Conservation (phyloP, 1,140 invertebrate genomes). For the Drosophila lacertosa region DNA sequence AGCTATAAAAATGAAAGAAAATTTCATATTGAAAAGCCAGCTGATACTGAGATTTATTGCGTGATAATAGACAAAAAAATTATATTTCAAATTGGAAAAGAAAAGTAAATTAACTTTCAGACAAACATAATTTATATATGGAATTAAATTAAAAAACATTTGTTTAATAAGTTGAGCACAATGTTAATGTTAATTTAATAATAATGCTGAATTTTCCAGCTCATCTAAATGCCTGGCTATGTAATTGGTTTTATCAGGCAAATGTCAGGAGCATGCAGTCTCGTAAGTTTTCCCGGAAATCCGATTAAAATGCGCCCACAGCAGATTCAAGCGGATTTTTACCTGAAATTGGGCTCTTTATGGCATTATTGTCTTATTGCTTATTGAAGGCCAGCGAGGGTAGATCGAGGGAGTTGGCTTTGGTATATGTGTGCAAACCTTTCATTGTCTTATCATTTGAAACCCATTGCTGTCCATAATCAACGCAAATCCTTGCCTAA, state of each 20-base stretch:
- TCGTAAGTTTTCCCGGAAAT: background rate
- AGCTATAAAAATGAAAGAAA: constrained; percentile 32
- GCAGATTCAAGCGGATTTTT: constrained; percentile 10
- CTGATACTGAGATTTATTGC: constrained; percentile 7
- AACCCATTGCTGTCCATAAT: constrained; percentile 81
- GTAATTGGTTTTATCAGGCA: constrained; percentile 66
- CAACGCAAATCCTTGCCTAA: constrained; percentile 81
- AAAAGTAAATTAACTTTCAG: too few species aligned
- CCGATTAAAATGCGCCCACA: constrained; percentile 26
- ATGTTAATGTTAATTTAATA: too few species aligned
- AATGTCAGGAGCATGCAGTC: background rate
- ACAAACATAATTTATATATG: too few species aligned
- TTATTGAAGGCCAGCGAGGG: constrained; percentile 24
- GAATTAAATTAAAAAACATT: too few species aligned
- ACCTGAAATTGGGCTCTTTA: constrained; percentile 71
- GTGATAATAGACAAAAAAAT: too few species aligned
- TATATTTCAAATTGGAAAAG: too few species aligned
- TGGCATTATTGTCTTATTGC: constrained; percentile 75
- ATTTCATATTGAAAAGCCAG: background rate
- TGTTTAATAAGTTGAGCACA: too few species aligned
- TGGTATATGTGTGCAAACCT: constrained; percentile 44
- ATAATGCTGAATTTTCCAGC: too few species aligned
- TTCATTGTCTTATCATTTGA: constrained; percentile 81
- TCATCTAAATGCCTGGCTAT: too few species aligned
- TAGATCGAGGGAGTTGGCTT: background rate